Evolutionary conservation across 2,113 vertebrate genomes (phyloP).

Genomic region (Paracanthobrama guichenoti): DNA sequence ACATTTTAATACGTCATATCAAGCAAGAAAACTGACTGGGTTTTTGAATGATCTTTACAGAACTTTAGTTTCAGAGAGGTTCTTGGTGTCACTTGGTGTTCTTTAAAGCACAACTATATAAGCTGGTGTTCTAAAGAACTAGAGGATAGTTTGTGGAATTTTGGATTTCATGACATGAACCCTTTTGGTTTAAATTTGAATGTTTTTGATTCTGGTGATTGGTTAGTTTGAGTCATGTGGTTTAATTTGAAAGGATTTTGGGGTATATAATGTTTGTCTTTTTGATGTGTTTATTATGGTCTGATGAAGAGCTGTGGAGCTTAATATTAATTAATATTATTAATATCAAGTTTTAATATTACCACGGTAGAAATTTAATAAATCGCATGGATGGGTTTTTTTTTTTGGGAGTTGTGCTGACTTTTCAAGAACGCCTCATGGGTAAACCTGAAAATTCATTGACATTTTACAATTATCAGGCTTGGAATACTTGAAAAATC

Average conservation of each 20-base stretch:
- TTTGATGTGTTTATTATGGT: not conserved
- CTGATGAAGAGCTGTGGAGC: not conserved
- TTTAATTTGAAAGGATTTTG: not conserved
- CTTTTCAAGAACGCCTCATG: too few species aligned
- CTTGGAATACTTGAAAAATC: too few species aligned
- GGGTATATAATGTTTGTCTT: not conserved
- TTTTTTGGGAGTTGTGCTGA: too few species aligned
- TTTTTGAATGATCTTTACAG: not conserved
- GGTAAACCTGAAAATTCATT: too few species aligned
- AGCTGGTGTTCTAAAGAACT: not conserved
- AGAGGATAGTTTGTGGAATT: not conserved
- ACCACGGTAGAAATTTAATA: not conserved
- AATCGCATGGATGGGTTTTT: not conserved
- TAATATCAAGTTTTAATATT: too few species aligned
- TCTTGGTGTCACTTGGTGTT: not conserved
- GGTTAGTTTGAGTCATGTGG: not conserved
- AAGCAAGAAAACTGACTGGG: not conserved
- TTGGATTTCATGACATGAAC: not conserved
- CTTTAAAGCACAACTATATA: not conserved
- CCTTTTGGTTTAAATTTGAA: not conserved
- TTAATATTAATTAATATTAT: too few species aligned
- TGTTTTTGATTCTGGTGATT: not conserved
- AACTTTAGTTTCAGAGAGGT: not conserved
- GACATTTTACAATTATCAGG: too few species aligned
- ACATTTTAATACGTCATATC: not conserved